Percentiles rank a stretch among this genome's conserved stretches.
Evolutionary conservation across 2,888 invertebrate genomes (phyloP).

Genomic region (Plagodis pulveraria): DNA sequence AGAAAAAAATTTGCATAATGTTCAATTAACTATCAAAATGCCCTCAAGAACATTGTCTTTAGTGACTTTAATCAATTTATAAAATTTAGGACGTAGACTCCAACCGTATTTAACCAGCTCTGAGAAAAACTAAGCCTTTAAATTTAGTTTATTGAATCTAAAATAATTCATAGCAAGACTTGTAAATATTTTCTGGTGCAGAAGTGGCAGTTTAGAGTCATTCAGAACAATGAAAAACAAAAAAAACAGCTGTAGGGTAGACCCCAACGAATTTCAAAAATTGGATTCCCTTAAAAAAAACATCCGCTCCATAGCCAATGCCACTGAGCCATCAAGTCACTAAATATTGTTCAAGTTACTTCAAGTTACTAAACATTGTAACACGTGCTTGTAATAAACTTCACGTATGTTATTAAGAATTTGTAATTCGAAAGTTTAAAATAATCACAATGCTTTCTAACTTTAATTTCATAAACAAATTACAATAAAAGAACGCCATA

Average conservation of each 20-base stretch:
- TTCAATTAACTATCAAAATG: conserved; percentile 32
- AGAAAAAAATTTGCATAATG: too few relatives aligned
- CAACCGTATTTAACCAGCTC: conserved; percentile 33
- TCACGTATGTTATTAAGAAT: too few relatives aligned
- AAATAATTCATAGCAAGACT: too few relatives aligned
- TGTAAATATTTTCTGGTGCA: conserved; percentile 17
- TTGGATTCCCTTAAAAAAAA: too few relatives aligned
- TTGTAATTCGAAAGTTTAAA: too few relatives aligned
- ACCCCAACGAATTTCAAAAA: too few relatives aligned
- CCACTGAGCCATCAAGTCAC: too few relatives aligned
- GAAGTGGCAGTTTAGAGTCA: conserved; percentile 19
- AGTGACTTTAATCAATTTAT: conserved; percentile 28
- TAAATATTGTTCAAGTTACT: too few relatives aligned
- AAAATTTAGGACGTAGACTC: conserved; percentile 30
- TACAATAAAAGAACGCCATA: conserved; percentile 49
- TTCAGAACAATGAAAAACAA: conserved; percentile 15
- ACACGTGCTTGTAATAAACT: too few relatives aligned
- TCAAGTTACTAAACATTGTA: too few relatives aligned
- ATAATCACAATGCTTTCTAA: neutral
- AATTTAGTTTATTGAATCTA: conserved; percentile 35
- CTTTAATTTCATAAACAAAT: conserved; percentile 11
- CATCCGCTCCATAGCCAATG: too few relatives aligned
- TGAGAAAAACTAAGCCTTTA: conserved; percentile 33
- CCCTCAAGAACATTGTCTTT: conserved; percentile 34
- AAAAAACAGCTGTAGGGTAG: too few relatives aligned